Evolutionary conservation across 2,113 vertebrate species (phyloP), one percentile per base, ranked within the genome.

Genomic region (Anas platyrhynchos): DNA sequence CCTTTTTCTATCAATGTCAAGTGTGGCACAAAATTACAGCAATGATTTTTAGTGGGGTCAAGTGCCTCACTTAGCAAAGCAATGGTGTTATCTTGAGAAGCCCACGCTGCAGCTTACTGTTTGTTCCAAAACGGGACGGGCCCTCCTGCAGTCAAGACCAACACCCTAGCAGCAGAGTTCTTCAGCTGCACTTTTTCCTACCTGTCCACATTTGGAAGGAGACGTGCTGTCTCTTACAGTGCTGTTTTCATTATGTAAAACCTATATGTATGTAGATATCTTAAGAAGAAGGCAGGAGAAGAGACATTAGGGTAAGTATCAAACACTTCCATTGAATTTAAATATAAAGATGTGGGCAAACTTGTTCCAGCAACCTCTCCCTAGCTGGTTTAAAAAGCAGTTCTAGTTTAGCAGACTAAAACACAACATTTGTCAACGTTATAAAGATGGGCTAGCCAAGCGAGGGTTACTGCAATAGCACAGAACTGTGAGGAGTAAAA

Each of bases 1-100:
- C 17, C 16, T 0, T n/a, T 80, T 91, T 55, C n/a, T 36, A 36
- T 31, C 23, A 16, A n/a, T 92, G 79, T 63, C 26, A 63, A 75
- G 63, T 23, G 58, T 3, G 5, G 41, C 0, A 58, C 1, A 75
- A 16, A 5, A 76, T n/a, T 80, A 58, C 0, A 1, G 16, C 11
- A 89, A 69, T 4, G 26, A 46, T 36, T 86, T 66, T 65, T 6
- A 69, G 4, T 68, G 68, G 25, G 34, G 38, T 12, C 38, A 23
- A 1, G 48, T 72, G 36, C 27, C 50, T 75, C 29, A 41, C 38
- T 41, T 41, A 7, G 17, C 7, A n/a, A 58, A 78, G 11, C 10
- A 58, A 74, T 22, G 44, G 34, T 43, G 14, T 43, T 74, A 54
- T 15, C 25, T 65, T 63, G 25, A 55, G 72, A 86, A 86, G 15